Evolutionary conservation across 2,888 invertebrate genomes (phyloP).

Genomic region (Plebejus anna): DNA sequence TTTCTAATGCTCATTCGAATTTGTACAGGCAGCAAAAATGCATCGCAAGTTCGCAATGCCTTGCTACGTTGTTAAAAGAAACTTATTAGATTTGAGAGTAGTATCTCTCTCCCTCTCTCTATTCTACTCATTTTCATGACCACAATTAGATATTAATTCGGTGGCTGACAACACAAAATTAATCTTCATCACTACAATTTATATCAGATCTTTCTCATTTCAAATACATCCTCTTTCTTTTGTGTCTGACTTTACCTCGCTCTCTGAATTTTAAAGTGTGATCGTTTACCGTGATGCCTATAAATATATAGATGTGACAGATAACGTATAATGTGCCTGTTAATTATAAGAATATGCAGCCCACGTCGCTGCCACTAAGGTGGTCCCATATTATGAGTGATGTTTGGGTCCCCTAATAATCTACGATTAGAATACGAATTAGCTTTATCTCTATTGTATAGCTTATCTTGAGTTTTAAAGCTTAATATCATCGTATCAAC

Average conservation of each 20-base stretch:
- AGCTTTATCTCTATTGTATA: neutral
- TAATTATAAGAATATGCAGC: conserved; percentile 16
- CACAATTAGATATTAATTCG: no score
- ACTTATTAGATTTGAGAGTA: no score
- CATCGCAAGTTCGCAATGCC: no score
- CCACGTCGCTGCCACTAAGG: conserved; percentile 12
- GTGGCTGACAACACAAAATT: no score
- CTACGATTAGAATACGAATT: conserved; percentile 21
- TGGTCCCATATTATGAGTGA: conserved; percentile 21
- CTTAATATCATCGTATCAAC: neutral
- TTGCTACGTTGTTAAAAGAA: no score
- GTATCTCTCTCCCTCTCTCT: no score
- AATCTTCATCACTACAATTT: no score
- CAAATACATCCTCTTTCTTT: neutral
- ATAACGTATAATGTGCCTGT: conserved; percentile 8
- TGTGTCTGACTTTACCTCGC: neutral
- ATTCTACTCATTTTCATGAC: no score
- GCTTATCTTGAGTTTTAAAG: neutral
- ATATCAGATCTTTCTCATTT: neutral
- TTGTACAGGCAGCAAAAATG: no score
- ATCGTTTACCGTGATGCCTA: neutral
- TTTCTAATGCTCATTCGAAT: no score
- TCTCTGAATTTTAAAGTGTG: neutral
- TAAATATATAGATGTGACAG: conserved; percentile 4
- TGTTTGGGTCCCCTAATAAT: conserved; percentile 6